Conservation (phyloP, 2,888 invertebrate genomes). For the Syrista parreyssii region DNA sequence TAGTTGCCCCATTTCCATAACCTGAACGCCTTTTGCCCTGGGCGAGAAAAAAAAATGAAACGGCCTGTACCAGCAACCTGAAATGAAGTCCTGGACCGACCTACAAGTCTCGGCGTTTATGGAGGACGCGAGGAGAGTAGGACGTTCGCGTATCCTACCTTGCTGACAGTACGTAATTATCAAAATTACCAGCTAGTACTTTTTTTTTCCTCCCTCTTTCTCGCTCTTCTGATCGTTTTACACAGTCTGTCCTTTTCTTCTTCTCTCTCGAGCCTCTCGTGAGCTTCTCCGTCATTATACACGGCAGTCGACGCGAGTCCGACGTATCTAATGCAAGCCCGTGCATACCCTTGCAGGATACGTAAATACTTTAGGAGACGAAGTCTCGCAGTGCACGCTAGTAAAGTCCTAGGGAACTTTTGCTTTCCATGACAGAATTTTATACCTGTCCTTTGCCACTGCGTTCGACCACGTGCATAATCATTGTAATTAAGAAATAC, state of each 20-base stretch:
- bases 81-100: conserved; percentile 8
- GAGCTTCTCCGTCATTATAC: background rate
- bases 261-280: no score
- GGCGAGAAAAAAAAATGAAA: conserved; percentile 31
- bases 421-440: background rate
- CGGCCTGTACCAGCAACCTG: conserved; percentile 13
- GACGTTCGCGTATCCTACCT: background rate
- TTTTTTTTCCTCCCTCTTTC: background rate
- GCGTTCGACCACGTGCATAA: background rate
- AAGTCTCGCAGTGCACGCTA: background rate
- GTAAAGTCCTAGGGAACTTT: background rate
- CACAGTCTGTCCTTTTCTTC: no score
- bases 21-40: conserved; percentile 42
- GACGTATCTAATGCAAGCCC: background rate
- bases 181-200: background rate
- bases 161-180: background rate
- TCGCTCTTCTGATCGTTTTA: no score
- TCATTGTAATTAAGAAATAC: background rate
- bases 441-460: background rate
- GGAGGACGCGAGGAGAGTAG: background rate
- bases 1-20: conserved; percentile 49
- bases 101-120: background rate
- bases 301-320: background rate
- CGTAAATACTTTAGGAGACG: background rate
- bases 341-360: background rate